A percentile compares a stretch with the other conserved stretches of the same genome.
Evolutionary conservation across 2,113 vertebrate species (phyloP).

Genomic region (Stegostoma tigrinum): DNA sequence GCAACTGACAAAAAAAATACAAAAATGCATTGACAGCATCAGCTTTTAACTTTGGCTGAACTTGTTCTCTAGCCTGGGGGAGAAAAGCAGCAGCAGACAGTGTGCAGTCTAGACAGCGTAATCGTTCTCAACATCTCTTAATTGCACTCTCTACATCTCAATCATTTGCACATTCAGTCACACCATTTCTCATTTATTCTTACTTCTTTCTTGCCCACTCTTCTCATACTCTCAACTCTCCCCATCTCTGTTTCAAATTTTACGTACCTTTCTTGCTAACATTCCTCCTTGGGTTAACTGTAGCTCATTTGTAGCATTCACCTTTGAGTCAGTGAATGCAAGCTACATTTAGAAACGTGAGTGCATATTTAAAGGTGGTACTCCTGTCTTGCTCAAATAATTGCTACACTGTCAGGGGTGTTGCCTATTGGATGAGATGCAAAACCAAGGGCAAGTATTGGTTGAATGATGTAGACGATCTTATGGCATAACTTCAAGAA

Average conservation of each 20-base stretch:
- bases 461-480: too few relatives aligned
- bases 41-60: slow-evolving; percentile 27
- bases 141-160: neutral
- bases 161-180: neutral
- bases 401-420: too few relatives aligned
- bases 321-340: too few relatives aligned
- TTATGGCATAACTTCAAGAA: too few relatives aligned
- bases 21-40: neutral
- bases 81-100: neutral
- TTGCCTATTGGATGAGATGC: too few relatives aligned
- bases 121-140: neutral
- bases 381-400: too few relatives aligned
- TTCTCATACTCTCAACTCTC: neutral
- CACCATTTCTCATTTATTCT: neutral
- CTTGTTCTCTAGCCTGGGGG: neutral
- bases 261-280: neutral
- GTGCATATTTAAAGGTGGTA: too few relatives aligned
- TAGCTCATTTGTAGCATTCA: too few relatives aligned
- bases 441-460: too few relatives aligned
- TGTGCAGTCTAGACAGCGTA: neutral
- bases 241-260: neutral
- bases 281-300: neutral
- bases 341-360: too few relatives aligned
- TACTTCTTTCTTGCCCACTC: neutral
- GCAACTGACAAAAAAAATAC: neutral